These are phyloP conservation scores for Octopus bimaculoides DNA, from an alignment of 1,140 invertebrate genomes.

Conservation along the genomic window DNA sequence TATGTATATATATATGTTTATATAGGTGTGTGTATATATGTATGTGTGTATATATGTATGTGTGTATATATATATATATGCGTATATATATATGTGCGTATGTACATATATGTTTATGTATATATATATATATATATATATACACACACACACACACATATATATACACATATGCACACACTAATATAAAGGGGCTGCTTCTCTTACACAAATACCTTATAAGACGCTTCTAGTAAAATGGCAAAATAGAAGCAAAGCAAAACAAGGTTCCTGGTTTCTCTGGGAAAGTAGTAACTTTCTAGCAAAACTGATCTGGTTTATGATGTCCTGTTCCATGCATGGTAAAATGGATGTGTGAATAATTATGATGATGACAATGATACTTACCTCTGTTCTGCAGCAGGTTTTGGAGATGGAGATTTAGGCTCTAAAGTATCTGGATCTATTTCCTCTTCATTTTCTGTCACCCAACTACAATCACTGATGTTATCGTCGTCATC, in stretches of 20 bases:
- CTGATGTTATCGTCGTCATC: constrained; percentile 28
- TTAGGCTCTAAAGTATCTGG: constrained; percentile 9
- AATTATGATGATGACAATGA: no score
- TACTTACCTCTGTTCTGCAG: not conserved
- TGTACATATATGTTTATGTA: not conserved
- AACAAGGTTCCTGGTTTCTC: no score
- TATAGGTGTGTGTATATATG: no score
- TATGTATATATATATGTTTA: no score
- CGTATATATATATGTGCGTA: not conserved
- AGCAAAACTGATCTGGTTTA: no score
- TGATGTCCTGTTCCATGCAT: no score
- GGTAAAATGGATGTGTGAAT: no score
- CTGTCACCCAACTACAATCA: constrained; percentile 63
- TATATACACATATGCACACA: not conserved
- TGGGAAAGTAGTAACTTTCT: no score
- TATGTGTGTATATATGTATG: no score
- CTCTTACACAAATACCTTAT: no score
- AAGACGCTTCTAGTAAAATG: no score
- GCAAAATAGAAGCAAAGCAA: no score
- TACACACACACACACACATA: not conserved
- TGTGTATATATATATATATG: not conserved
- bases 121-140: not conserved
- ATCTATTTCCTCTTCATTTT: constrained; percentile 20
- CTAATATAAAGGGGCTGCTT: not conserved
- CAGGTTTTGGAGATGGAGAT: not conserved